Base-by-base conservation (phyloP, 2,113 vertebrate genomes). In the Paedocypris sp. region DNA sequence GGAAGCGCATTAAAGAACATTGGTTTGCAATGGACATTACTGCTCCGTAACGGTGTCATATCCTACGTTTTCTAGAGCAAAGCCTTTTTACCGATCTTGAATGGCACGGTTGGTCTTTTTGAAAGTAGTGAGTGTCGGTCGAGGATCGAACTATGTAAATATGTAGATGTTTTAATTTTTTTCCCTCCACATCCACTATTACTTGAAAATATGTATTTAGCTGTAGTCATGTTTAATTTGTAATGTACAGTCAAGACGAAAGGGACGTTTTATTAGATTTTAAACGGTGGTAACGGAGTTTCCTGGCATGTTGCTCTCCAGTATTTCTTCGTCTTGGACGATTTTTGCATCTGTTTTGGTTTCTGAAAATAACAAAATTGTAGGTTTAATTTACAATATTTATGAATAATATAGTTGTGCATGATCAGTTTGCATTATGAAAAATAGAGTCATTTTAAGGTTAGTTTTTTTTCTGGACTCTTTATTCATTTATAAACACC, bases 191-290 rank as follows among this genome's bases (percentile, higher is more conserved):
- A 52, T 79, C 63, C 62, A 72, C 72, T 75, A 74, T 69, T 71
- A 83, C 79, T 82, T 85, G 80, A 85, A 85, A 66, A 73, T 63
- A 61, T 75, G 69, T 76, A 75, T 74, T 67, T 77, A 67, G 26
- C 66, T 48, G 46, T 59, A 60, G 39, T 54, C 60, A 61, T 74
- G 68, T 77, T 70, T 79, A 68, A 62, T 49, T 71, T 75, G 65
- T 78, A 68, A 71, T 70, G 62, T 74, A 76, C 62, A 64, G 63
- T 60, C 73, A 47, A 60, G 19, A 41, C 20, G 62, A 77, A 79
- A 80, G 74, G 76, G 79, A 81, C 47, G 46, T 60, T 54, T 58
- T 43, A 56, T 38, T 74, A 31, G 35, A 56, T 67, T 64, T 68
- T 61, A 42, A 29, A 62, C 11, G 60, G 29, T 54, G 23, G 38